These are phyloP conservation scores for Antheraea assamensis DNA, from an alignment of 2,888 invertebrate species.

Conservation along the genomic window DNA sequence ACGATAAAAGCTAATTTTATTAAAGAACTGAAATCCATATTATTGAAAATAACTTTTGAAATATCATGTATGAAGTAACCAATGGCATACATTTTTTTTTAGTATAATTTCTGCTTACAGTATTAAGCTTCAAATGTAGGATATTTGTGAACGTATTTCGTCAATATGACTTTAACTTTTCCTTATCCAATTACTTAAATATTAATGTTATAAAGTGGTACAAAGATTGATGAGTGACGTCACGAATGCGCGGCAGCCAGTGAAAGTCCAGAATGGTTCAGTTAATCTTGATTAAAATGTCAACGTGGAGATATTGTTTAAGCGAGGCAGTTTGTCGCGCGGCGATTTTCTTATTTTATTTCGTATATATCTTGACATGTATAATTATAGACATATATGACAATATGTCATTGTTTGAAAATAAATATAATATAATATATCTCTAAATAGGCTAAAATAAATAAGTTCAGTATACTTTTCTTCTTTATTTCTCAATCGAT, in stretches of 20 bases:
- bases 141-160: background rate
- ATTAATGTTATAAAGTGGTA: conserved; percentile 17
- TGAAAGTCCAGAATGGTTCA: conserved; percentile 35
- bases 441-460: too few relatives aligned
- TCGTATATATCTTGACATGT: background rate
- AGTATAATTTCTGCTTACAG: background rate
- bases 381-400: background rate
- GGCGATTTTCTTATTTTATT: conserved; percentile 3
- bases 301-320: conserved; percentile 22
- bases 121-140: background rate
- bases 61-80: too few relatives aligned
- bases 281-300: conserved; percentile 34
- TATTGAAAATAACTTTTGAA: too few relatives aligned
- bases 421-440: background rate
- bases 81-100: too few relatives aligned
- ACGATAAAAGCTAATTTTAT: too few relatives aligned
- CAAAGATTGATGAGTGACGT: conserved; percentile 30
- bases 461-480: too few relatives aligned
- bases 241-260: conserved; percentile 32
- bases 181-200: conserved; percentile 15
- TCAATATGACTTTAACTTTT: conserved; percentile 11
- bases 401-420: background rate
- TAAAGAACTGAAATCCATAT: too few relatives aligned
- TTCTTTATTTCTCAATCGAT: too few relatives aligned
- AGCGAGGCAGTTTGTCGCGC: conserved; percentile 8